Conservation (phyloP, 2,888 invertebrate species). For the Cheiracanthium punctorium region DNA sequence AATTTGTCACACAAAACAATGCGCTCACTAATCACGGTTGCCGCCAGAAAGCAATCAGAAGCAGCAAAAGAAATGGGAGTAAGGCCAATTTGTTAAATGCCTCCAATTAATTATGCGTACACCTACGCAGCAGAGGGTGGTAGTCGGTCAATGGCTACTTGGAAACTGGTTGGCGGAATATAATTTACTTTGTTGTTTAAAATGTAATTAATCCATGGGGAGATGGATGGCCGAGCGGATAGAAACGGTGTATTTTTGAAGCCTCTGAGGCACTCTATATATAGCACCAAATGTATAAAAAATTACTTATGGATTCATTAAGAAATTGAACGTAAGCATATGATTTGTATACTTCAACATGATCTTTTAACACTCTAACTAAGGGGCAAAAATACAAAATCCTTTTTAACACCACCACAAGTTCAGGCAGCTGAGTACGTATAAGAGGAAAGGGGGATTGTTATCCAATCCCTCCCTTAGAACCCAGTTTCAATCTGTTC, state of each 20-base stretch:
- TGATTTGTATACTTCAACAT: no score
- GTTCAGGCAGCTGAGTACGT: no score
- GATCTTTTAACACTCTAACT: no score
- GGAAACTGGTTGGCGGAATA: background rate
- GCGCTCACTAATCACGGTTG: slow-evolving; percentile 41
- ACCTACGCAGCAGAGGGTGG: slow-evolving; percentile 50
- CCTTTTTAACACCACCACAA: no score
- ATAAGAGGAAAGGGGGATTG: no score
- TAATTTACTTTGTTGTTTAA: slow-evolving; percentile 28
- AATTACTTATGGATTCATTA: no score
- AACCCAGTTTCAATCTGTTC: no score
- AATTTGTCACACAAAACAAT: slow-evolving; percentile 53
- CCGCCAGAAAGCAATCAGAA: slow-evolving; percentile 31
- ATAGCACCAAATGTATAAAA: no score
- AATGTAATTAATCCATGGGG: background rate
- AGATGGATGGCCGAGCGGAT: background rate
- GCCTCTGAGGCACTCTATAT: no score
- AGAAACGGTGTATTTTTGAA: background rate
- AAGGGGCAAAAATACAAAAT: no score
- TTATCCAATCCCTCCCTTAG: no score
- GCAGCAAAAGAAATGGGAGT: slow-evolving; percentile 26
- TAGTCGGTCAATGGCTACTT: slow-evolving; percentile 24
- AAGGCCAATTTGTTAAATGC: slow-evolving; percentile 58
- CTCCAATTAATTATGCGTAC: slow-evolving; percentile 54
- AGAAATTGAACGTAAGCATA: no score